Evolutionary conservation across 2,113 vertebrate genomes (phyloP).

Genomic region (Malurus alboscapulatus): DNA sequence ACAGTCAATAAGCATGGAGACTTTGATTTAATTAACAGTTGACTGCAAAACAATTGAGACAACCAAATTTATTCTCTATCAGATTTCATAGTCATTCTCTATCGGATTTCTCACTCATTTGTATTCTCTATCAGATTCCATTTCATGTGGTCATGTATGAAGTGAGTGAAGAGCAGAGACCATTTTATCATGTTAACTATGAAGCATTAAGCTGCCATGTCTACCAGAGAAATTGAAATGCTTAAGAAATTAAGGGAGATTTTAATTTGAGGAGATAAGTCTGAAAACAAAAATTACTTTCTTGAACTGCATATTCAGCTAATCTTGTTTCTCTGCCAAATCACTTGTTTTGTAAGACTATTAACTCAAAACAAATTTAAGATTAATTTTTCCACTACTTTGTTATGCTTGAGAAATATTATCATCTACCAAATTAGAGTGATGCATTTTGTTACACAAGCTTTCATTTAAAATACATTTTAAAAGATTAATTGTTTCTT

Average conservation of each 20-base stretch:
- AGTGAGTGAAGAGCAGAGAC: neutral
- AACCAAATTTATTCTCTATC: neutral
- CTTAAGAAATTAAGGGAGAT: neutral
- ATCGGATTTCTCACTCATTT: too few species aligned
- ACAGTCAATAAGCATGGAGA: neutral
- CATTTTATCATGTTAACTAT: neutral
- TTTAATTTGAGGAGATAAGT: neutral
- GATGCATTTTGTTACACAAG: neutral
- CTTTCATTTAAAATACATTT: neutral
- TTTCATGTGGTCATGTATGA: neutral
- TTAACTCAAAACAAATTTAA: neutral
- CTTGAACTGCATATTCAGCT: neutral
- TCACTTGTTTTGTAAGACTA: neutral
- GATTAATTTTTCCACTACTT: neutral
- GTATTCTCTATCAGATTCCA: neutral
- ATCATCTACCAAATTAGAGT: neutral
- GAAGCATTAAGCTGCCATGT: neutral
- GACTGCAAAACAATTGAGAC: neutral
- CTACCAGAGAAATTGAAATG: neutral
- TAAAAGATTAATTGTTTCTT: neutral
- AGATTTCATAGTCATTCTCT: neutral
- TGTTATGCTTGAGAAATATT: slow-evolving; percentile 1
- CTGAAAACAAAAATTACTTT: neutral
- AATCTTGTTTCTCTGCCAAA: neutral
- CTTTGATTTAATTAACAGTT: neutral